These are phyloP conservation scores for Betta splendens DNA, from an alignment of 2,797 vertebrate species.

Conservation along the genomic window DNA sequence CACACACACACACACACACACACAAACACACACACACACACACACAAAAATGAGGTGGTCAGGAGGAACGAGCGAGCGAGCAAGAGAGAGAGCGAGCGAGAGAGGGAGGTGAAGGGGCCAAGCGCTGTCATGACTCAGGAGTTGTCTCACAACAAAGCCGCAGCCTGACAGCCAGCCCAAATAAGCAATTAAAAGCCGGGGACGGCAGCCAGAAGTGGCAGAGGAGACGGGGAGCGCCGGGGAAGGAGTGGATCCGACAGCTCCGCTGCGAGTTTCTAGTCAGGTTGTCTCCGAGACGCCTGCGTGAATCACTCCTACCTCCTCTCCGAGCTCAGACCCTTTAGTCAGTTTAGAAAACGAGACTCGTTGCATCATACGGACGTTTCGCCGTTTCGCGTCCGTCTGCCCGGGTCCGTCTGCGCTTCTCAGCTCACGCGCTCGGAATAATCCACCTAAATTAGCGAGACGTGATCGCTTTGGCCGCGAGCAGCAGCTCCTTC, in stretches of 20 bases:
- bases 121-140: slow-evolving; percentile 60
- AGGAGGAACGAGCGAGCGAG: slow-evolving; percentile 13
- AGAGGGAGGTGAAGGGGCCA: slow-evolving; percentile 1
- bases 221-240: slow-evolving; percentile 30
- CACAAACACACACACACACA: slow-evolving; percentile 9
- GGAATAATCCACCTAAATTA: no score
- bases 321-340: slow-evolving; percentile 16
- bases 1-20: not conserved
- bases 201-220: slow-evolving; percentile 51
- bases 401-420: no score
- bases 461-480: not conserved
- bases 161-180: slow-evolving; percentile 68
- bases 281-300: slow-evolving; percentile 49
- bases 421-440: no score
- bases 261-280: slow-evolving; percentile 38
- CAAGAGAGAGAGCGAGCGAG: not conserved
- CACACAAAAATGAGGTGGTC: slow-evolving; percentile 25
- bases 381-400: not conserved
- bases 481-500: not conserved
- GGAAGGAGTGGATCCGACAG: slow-evolving; percentile 49
- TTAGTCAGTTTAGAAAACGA: slow-evolving; percentile 33
- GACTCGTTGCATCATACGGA: not conserved
- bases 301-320: slow-evolving; percentile 52
- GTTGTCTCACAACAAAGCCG: slow-evolving; percentile 59
- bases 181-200: slow-evolving; percentile 75